Evolutionary conservation across 2,797 vertebrate genomes (phyloP).

Genomic region (Aythya fuligula): DNA sequence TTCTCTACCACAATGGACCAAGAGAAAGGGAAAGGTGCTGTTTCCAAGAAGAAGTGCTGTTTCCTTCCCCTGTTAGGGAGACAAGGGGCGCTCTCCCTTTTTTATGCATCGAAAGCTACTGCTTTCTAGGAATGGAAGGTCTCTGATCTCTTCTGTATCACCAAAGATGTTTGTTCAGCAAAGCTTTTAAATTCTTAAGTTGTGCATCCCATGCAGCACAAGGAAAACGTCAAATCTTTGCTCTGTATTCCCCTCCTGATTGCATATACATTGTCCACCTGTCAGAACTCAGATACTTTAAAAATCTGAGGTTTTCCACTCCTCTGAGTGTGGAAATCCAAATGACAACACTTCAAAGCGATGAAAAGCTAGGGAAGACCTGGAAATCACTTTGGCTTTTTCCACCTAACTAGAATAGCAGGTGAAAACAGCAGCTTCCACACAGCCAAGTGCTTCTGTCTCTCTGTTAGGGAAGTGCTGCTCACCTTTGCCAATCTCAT

Average conservation of each 20-base stretch:
- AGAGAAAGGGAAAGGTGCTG: background rate
- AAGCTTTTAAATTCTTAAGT: constrained; percentile 1
- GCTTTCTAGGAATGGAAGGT: background rate
- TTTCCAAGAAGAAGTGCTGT: background rate
- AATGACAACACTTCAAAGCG: background rate
- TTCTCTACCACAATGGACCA: background rate
- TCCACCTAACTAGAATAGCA: background rate
- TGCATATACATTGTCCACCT: background rate
- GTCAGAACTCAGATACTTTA: background rate
- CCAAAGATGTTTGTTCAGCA: background rate
- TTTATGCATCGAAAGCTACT: background rate
- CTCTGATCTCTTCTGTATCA: background rate
- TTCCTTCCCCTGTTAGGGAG: background rate
- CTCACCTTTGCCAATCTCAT: background rate
- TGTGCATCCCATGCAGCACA: background rate
- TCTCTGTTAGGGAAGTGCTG: background rate
- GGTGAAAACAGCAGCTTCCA: background rate
- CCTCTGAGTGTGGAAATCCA: background rate
- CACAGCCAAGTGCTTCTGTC: background rate
- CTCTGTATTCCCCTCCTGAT: background rate
- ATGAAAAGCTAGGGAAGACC: constrained; percentile 8
- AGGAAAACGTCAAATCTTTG: background rate
- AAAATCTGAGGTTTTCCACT: background rate
- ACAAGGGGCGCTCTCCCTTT: background rate
- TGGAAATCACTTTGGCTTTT: background rate